Percentiles rank a stretch among this genome's conserved stretches.
These are phyloP conservation scores for Pygmarrhopalites habei DNA, from an alignment of 1,140 invertebrate genomes.

Conservation along the genomic window DNA sequence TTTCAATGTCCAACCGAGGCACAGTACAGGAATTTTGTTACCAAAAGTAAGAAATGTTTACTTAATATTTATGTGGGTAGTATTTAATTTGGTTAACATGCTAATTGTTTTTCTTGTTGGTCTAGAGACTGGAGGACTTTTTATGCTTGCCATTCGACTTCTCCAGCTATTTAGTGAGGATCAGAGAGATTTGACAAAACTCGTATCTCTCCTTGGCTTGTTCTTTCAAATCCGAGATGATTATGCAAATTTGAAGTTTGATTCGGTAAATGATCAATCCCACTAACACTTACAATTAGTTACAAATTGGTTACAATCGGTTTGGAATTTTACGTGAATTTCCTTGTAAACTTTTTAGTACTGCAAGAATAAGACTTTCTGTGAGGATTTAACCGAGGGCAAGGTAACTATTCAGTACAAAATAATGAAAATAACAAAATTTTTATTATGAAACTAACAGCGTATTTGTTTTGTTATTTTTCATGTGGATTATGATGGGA, in stretches of 20 bases:
- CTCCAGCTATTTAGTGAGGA: conserved; percentile 89
- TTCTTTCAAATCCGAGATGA: conserved; percentile 96
- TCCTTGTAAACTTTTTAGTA: too few relatives aligned
- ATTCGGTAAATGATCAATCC: conserved; percentile 74
- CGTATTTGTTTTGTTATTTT: too few relatives aligned
- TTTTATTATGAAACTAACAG: too few relatives aligned
- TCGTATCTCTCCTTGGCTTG: conserved; percentile 77
- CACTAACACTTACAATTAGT: too few relatives aligned
- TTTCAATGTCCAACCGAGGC: conserved; percentile 85
- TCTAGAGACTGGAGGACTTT: conserved; percentile 92
- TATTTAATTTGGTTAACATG: too few relatives aligned
- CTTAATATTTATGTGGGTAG: too few relatives aligned
- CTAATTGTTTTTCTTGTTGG: too few relatives aligned
- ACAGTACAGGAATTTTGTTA: conserved; percentile 88
- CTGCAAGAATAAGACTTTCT: conserved; percentile 87
- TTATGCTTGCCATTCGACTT: conserved; percentile 84
- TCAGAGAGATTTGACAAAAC: conserved; percentile 72
- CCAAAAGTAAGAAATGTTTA: conserved; percentile 79
- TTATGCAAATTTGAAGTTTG: conserved; percentile 79
- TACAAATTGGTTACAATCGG: too few relatives aligned
- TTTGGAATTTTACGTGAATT: too few relatives aligned
- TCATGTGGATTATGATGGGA: too few relatives aligned
- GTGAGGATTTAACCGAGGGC: conserved; percentile 94
- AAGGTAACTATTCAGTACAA: too few relatives aligned
- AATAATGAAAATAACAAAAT: too few relatives aligned